These are phyloP conservation scores for Eurystomus gularis DNA, from an alignment of 2,113 vertebrate genomes.

Conservation along the genomic window DNA sequence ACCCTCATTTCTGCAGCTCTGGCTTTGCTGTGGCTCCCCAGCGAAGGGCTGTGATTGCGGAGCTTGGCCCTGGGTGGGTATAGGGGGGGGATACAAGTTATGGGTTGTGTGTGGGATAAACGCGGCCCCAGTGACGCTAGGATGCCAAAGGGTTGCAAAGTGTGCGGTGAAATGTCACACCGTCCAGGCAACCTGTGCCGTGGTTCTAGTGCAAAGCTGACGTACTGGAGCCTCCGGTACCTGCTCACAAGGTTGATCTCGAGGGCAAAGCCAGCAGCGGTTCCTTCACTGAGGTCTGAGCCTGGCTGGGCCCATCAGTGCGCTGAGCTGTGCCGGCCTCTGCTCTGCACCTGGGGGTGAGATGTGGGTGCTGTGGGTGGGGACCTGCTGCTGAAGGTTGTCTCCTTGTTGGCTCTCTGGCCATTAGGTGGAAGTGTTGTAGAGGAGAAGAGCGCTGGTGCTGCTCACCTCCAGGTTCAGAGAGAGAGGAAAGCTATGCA, in stretches of 20 bases:
- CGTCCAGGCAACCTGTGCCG: not conserved
- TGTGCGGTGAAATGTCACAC: fast-evolving
- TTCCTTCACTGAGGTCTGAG: not conserved
- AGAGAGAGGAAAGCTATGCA: fast-evolving
- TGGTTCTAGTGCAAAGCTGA: not conserved
- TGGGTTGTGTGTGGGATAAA: not conserved
- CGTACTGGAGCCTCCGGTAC: not conserved
- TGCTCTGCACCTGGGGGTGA: not conserved
- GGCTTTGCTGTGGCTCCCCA: not conserved
- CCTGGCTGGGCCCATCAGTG: not conserved
- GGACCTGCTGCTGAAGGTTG: not conserved
- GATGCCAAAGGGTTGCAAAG: not conserved
- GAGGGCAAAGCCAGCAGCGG: not conserved
- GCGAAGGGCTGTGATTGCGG: not conserved
- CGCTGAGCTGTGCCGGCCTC: not conserved
- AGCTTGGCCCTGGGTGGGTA: not conserved
- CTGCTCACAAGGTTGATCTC: fast-evolving
- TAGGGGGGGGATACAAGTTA: not conserved
- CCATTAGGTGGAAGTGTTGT: slow-evolving; percentile 64
- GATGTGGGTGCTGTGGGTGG: not conserved
- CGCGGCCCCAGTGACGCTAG: not conserved
- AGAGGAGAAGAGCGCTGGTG: not conserved
- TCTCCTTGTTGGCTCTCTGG: not conserved
- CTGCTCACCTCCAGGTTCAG: fast-evolving
- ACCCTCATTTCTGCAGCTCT: fast-evolving